Evolutionary conservation across 2,113 vertebrate genomes (phyloP), one percentile per base, ranked within the genome.

Genomic region (Prionailurus bengalensis): DNA sequence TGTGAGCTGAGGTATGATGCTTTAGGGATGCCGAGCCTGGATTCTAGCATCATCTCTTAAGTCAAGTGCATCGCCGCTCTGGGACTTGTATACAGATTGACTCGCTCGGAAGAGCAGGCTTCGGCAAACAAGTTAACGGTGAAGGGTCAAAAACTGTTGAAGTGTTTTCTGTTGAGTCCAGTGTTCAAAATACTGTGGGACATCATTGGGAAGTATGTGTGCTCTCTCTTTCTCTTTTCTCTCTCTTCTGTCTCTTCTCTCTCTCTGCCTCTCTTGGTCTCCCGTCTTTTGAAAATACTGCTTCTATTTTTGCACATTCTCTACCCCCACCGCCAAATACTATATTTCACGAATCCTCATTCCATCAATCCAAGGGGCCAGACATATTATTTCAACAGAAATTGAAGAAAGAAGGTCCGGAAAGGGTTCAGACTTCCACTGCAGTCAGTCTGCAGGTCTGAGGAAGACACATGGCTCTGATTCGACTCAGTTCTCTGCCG

Each of bases 121-220:
- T 33, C 14, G 71, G 39, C 39, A 31, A 14, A 31, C 13, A 0
- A 2, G 61, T 7, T 16, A 12, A 5, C 1, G 14, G n/a, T 0
- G 13, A 33, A 19, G 53, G 9, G 4, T 63, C 39, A 19, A 0
- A 21, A 17, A 10, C 23, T 33, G 5, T 48, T 45, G 19, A 78
- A 53, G 31, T 23, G 19, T 42, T 25, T 39, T 39, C 33, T 45
- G 48, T 48, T 25, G 36, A 36, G 1, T 63, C 6, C 7, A 0
- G 3, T 5, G 36, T 65, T 14, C 31, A 84, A 4, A 55, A 16
- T 2, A 4, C 7, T 39, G 27, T 36, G 25, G 63, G 31, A 65
- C 0, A 0, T 15, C 31, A 17, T 23, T 6, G 16, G 4, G n/a
- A 73, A 55, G 53, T n/a, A 4, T 51, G 13, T 19, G 19, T 13